phyloP scores from a whole-genome alignment of 2,797 vertebrate species.

The Ceryle rudis region DNA sequence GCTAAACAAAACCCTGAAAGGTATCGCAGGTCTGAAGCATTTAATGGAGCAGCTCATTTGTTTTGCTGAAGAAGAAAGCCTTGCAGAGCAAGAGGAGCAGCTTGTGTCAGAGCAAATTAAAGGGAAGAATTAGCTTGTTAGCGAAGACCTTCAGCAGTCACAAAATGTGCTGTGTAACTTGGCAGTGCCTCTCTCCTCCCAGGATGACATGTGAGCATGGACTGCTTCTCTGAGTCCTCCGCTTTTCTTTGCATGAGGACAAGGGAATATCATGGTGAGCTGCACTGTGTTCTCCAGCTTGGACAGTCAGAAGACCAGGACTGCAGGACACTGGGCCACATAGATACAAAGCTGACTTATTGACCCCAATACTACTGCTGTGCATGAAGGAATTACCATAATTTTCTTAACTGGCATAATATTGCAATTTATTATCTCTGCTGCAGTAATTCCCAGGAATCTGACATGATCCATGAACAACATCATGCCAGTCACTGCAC shows the following conservation, averaged over 20 bases:
- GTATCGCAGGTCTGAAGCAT: background rate
- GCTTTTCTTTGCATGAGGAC: background rate
- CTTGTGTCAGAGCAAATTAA: background rate
- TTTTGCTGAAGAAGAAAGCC: slow-evolving; percentile 10
- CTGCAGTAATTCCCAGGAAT: background rate
- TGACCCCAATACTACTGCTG: background rate
- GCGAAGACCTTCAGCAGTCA: background rate
- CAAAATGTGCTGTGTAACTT: background rate
- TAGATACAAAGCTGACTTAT: background rate
- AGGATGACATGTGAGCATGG: background rate
- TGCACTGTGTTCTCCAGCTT: background rate
- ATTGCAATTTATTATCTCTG: background rate
- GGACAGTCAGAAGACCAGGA: background rate
- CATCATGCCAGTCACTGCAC: background rate
- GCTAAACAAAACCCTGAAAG: slow-evolving; percentile 42
- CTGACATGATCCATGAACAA: background rate
- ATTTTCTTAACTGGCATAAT: background rate
- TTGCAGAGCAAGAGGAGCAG: background rate
- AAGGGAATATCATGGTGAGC: background rate
- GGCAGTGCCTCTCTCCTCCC: background rate
- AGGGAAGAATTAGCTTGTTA: background rate
- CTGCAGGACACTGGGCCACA: background rate
- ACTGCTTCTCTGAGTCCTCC: background rate
- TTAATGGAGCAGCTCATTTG: background rate
- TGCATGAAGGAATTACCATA: background rate